Conservation (phyloP, 1,140 invertebrate genomes). For the Varroa destructor region DNA sequence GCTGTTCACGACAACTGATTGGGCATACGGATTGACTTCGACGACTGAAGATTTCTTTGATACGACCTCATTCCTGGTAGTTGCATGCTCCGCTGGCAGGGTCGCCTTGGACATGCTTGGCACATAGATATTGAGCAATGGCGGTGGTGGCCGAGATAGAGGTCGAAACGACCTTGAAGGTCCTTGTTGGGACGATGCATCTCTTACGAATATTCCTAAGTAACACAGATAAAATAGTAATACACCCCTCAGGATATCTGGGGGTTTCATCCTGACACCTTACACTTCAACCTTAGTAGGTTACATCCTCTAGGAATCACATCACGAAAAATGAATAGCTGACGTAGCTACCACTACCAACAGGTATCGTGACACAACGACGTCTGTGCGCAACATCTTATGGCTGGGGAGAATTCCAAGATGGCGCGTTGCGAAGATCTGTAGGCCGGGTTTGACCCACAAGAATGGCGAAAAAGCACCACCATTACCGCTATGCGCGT, state of each 20-base stretch:
- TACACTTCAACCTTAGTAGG: background rate
- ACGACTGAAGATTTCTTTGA: too few relatives aligned
- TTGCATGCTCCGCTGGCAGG: too few relatives aligned
- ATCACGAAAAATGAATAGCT: background rate
- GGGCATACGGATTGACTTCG: too few relatives aligned
- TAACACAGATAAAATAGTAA: background rate
- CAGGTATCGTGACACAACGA: too few relatives aligned
- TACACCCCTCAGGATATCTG: background rate
- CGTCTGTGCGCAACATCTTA: background rate
- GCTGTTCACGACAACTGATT: too few relatives aligned
- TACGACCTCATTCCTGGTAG: too few relatives aligned
- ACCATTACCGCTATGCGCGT: too few relatives aligned
- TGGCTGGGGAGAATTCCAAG: constrained; percentile 19
- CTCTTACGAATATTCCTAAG: background rate
- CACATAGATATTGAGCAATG: constrained; percentile 21
- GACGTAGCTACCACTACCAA: background rate
- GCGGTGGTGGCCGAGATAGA: background rate
- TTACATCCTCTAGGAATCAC: constrained; percentile 8
- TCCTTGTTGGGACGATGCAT: background rate
- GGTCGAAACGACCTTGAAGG: background rate
- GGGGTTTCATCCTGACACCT: background rate
- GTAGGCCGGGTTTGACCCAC: too few relatives aligned
- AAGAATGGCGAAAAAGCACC: too few relatives aligned
- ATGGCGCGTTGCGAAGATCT: background rate
- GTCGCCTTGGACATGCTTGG: background rate